Conservation (phyloP, 2,888 invertebrate species). For the Latheticus oryzae region DNA sequence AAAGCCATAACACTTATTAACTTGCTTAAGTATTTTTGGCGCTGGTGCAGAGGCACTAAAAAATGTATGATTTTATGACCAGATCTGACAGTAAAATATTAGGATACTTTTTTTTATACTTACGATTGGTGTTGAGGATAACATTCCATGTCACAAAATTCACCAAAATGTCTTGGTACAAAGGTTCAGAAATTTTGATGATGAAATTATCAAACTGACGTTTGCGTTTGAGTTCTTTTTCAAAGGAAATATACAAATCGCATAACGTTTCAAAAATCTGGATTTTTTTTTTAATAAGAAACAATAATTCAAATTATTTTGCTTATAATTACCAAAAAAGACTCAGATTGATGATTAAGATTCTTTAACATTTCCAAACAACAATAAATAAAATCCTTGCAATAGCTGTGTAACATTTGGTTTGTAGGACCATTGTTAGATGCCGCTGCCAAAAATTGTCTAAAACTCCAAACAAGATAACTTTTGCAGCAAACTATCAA, state of each 20-base stretch:
- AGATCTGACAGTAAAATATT: neutral
- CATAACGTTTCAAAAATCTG: slow-evolving; percentile 8
- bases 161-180: slow-evolving; percentile 2
- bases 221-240: slow-evolving; percentile 2
- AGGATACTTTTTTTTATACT: neutral
- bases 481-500: slow-evolving; percentile 16
- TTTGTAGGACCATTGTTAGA: neutral
- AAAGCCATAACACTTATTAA: slow-evolving; percentile 4
- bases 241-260: slow-evolving; percentile 12
- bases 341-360: neutral
- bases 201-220: slow-evolving; percentile 9
- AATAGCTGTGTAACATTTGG: slow-evolving; percentile 2
- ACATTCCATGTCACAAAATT: slow-evolving; percentile 5
- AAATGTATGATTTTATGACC: too few species aligned
- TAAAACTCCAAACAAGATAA: slow-evolving; percentile 18
- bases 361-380: slow-evolving; percentile 12
- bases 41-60: slow-evolving; percentile 3
- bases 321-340: slow-evolving; percentile 19
- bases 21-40: slow-evolving; percentile 11
- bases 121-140: neutral
- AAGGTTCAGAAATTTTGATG: slow-evolving; percentile 7
- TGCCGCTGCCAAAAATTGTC: neutral
- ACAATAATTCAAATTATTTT: slow-evolving; percentile 3
- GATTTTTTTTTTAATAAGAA: neutral
- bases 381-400: slow-evolving; percentile 15